A percentile compares a stretch with the other conserved stretches of the same genome.
Evolutionary conservation across 2,888 invertebrate genomes (phyloP).

Genomic region (Aethes cnicana): DNA sequence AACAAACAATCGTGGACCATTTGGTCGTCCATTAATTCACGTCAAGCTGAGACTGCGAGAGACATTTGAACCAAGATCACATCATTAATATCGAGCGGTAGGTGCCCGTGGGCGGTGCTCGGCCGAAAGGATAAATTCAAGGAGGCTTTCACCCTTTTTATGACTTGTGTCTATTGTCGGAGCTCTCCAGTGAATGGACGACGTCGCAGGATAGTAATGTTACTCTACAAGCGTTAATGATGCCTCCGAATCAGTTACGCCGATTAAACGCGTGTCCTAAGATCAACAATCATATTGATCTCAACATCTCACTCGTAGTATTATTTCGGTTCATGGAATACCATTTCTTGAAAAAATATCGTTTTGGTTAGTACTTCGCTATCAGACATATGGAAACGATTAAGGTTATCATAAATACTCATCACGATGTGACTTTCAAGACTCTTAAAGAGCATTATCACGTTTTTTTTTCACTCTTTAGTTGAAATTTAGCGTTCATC

Average conservation of each 20-base stretch:
- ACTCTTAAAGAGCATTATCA: no score
- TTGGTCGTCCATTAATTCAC: constrained; percentile 73
- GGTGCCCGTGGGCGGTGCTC: constrained; percentile 67
- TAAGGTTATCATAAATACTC: no score
- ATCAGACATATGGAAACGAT: no score
- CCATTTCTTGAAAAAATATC: no score
- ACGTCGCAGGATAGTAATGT: constrained; percentile 32
- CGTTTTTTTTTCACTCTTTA: no score
- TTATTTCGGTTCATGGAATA: neutral
- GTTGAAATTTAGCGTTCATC: no score
- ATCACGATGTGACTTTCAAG: no score
- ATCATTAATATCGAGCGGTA: constrained; percentile 78
- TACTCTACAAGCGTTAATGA: constrained; percentile 16
- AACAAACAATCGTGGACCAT: constrained; percentile 63
- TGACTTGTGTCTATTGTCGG: constrained; percentile 68
- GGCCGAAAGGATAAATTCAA: constrained; percentile 68
- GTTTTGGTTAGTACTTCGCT: no score
- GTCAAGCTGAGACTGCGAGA: constrained; percentile 68
- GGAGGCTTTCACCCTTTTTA: constrained; percentile 78
- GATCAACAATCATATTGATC: neutral
- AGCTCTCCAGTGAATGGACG: constrained; percentile 50
- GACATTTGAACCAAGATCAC: constrained; percentile 77
- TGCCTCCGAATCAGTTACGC: constrained; percentile 10
- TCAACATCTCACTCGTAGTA: constrained; percentile 10
- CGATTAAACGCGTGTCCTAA: constrained; percentile 20